Base-by-base conservation (phyloP, 1,140 invertebrate genomes). In the Cylas formicarius region DNA sequence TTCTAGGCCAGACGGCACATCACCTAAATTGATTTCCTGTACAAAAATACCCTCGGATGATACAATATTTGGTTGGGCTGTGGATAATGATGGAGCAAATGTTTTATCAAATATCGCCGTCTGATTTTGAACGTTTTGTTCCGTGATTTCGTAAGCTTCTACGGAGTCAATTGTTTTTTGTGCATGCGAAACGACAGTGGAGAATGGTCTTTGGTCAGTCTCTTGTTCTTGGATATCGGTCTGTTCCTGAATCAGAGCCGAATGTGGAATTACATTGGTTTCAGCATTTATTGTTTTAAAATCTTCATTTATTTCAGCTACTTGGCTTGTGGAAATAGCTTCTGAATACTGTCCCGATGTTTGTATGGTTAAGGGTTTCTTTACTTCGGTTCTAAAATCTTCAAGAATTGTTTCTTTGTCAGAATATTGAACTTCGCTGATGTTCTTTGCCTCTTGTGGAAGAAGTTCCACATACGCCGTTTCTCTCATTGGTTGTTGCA, bases 391-490 rank as follows among this genome's bases (percentile, higher is more conserved):
- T 19, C 67, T 44, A 36, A 64, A 60, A 36, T 72, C 60, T 50
- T 71, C 57, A 2, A 74, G 66, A 0, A 64, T 55, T 23, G 69
- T 56, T 70, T 84, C 81, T 56, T 72, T 76, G 32, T 74, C 61
- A 35, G 73, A 73, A 11, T 69, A 51, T 48, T 73, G 69, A 9
- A 72, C 72, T 63, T 84, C 76, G 27, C 69, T 72, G 3, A 84
- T 63, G 17, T 72, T 69, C 33, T 76, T 68, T 21, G 78, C 78
- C 69, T 82, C 78, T 63, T 80, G 73, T 16, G 77, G 57, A 8
- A 72, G 65, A 11, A 83, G 20, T 9, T 63, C 69, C 4, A 77
- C 35, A 44, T 72, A 71, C 10, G 78, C 78, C 44, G 67, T 65
- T 53, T 54, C 36, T 48, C 55, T 47, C 5, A 41, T 35, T 4